Evolutionary conservation across 92 coral and sea anemone species (phyloP), one percentile per base, ranked within the genome.

Genomic region (Siderastrea siderea): DNA sequence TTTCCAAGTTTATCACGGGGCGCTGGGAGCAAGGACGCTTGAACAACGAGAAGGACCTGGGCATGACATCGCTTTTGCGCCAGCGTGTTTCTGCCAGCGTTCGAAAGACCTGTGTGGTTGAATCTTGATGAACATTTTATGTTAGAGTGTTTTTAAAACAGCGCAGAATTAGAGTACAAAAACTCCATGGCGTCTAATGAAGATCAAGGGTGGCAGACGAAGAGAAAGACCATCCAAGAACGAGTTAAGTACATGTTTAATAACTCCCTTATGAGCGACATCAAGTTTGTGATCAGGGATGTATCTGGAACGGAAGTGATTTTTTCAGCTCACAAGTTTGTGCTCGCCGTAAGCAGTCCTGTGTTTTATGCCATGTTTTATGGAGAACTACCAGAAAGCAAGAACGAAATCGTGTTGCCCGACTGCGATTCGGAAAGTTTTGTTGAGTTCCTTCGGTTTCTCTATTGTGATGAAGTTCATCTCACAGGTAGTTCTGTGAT

Each of bases 311-410:
- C 55, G 17, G 93, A 75, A 10, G 91, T 55, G 10, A 58, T 51
- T 19, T 68, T 90, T 50, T 88, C 94, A 57, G 96, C 92, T 26
- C 91, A 86, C 46, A 90, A 93, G 85, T 93, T 91, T 71, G 88
- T 93, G 47, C 60, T 93, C 4, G 94, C 96, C 11, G 88, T 92
- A 1, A 84, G 92, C 84, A 93, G 96, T 79, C 96, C 96, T 6
- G 96, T 93, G 1, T 87, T 93, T 43, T 88, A 71, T 51, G 94
- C 94, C 17, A 93, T 93, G 96, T 93, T 93, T 61, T 91, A 83
- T 66, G 94, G 96, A 4, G 86, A 91, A 26, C 51, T 93, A 13
- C 83, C 96, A 7, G 94, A 90, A 63, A 78, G 83, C 17, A 76
- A 83, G 54, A 64, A 71, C 74, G 79, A 87, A 60, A 87, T 93